These are phyloP conservation scores for Leucozona laternaria DNA, from an alignment of 2,888 invertebrate genomes.

Conservation along the genomic window DNA sequence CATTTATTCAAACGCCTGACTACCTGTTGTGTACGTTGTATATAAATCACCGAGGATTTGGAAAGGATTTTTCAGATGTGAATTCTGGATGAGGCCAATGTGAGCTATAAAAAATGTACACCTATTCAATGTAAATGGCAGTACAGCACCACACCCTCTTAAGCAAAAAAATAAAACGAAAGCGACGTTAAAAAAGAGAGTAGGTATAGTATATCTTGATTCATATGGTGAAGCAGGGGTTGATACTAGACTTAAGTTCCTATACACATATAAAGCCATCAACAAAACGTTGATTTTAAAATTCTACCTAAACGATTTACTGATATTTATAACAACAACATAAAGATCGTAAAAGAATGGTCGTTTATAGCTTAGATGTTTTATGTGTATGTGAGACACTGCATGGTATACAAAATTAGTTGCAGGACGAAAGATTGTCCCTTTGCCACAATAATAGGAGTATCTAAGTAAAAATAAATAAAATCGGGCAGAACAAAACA, in stretches of 20 bases:
- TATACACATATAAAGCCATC: constrained; percentile 2
- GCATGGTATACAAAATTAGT: constrained; percentile 38
- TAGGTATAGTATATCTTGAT: constrained; percentile 43
- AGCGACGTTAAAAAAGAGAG: constrained; percentile 44
- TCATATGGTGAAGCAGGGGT: constrained; percentile 10
- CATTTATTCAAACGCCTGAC: constrained; percentile 38
- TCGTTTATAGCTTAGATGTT: constrained; percentile 42
- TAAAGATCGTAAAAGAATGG: constrained; percentile 43
- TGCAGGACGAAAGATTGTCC: neutral
- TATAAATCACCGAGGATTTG: constrained; percentile 66
- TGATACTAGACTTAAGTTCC: neutral
- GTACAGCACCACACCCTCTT: constrained; percentile 21
- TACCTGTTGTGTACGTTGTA: neutral
- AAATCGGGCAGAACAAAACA: constrained; percentile 5
- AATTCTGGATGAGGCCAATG: constrained; percentile 41
- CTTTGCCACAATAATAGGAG: constrained; percentile 38
- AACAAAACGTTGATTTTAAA: constrained; percentile 50
- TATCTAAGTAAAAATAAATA: constrained; percentile 35
- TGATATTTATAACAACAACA: constrained; percentile 9
- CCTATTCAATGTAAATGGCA: constrained; percentile 51
- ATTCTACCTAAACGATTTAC: constrained; percentile 40
- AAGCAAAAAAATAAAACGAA: constrained; percentile 42
- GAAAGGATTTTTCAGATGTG: constrained; percentile 59
- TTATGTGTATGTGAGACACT: constrained; percentile 40
- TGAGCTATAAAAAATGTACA: constrained; percentile 66